A percentile compares a stretch with the other conserved stretches of the same genome.
phyloP scores from a whole-genome alignment of 2,113 vertebrate genomes.

The Sturnira hondurensis region DNA sequence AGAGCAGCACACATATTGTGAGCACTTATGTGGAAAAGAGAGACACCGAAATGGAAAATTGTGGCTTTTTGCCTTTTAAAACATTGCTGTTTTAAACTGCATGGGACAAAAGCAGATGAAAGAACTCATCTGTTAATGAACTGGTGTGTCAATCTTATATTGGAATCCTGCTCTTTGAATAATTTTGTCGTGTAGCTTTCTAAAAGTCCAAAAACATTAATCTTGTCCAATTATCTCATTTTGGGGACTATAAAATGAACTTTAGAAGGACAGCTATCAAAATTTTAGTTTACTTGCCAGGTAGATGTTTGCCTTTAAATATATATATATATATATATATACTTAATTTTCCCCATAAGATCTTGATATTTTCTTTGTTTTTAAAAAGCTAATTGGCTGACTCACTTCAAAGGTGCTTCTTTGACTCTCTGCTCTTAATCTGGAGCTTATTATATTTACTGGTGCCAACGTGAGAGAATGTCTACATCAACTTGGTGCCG shows the following conservation, averaged over 20 bases:
- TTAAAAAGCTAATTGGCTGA: not conserved
- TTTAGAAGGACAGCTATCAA: not conserved
- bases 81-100: not conserved
- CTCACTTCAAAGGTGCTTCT: constrained; percentile 1
- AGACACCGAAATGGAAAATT: not conserved
- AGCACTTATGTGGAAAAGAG: not conserved
- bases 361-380: not conserved
- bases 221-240: not conserved
- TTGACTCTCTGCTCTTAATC: constrained; percentile 15
- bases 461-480: not conserved
- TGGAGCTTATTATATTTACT: constrained; percentile 31
- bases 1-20: not conserved
- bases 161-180: not conserved
- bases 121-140: not conserved
- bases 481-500: constrained; percentile 40
- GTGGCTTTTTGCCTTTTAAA: not conserved
- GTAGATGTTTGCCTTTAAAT: not conserved
- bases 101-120: not conserved
- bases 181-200: not conserved
- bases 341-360: not conserved
- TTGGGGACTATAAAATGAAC: not conserved
- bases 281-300: not conserved
- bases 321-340: not conserved
- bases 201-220: not conserved
- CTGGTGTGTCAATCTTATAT: not conserved